Conservation (phyloP, 2,888 invertebrate species). For the Caradrina kadenii region DNA sequence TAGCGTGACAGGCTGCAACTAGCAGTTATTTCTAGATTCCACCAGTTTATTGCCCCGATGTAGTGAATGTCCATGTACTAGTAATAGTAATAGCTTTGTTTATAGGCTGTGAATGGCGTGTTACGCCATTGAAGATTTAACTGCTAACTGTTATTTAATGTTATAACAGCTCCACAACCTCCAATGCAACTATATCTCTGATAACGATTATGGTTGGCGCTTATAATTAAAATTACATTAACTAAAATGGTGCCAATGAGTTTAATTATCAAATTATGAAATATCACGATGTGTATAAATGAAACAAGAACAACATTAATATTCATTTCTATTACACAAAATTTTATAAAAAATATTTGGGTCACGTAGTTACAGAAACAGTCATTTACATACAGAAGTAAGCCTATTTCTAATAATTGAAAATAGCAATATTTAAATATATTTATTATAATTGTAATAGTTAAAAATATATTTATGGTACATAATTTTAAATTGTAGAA, state of each 20-base stretch:
- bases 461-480: no score
- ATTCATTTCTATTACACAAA: not conserved
- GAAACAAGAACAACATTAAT: not conserved
- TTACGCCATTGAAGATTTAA: constrained; percentile 31
- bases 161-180: not conserved
- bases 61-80: constrained; percentile 20
- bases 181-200: not conserved
- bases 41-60: constrained; percentile 18
- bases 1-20: constrained; percentile 56
- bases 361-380: no score
- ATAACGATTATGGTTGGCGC: not conserved
- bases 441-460: no score
- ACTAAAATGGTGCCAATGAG: not conserved
- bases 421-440: no score
- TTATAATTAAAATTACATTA: constrained; percentile 4
- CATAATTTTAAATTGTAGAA: no score
- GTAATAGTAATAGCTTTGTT: constrained; percentile 13
- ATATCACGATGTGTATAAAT: not conserved
- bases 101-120: constrained; percentile 29
- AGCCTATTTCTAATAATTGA: no score
- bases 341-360: not conserved
- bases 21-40: constrained; percentile 30
- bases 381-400: no score
- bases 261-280: not conserved
- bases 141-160: constrained; percentile 12